These are phyloP conservation scores for Drosophila watanabei DNA, from an alignment of 1,140 invertebrate genomes.

Conservation along the genomic window DNA sequence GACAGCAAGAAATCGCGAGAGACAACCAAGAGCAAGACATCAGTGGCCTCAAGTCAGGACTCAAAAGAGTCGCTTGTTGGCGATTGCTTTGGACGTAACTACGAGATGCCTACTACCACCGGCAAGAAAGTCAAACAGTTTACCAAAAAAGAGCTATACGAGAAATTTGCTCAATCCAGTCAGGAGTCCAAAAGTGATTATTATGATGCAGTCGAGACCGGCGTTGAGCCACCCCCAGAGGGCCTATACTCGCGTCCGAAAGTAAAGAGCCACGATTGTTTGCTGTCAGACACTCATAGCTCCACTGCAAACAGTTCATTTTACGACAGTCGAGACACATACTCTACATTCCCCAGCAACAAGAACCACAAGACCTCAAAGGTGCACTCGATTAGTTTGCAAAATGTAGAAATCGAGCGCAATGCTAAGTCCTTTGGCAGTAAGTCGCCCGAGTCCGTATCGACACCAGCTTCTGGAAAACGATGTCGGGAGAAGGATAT, in stretches of 20 bases:
- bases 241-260: constrained; percentile 67
- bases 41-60: constrained; percentile 89
- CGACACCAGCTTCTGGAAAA: constrained; percentile 69
- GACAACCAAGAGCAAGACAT: constrained; percentile 87
- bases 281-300: constrained; percentile 87
- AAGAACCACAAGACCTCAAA: constrained; percentile 87
- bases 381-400: constrained; percentile 89
- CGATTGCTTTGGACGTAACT: constrained; percentile 79
- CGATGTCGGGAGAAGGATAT: constrained; percentile 77
- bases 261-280: constrained; percentile 87
- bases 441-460: constrained; percentile 78
- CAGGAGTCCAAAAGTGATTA: constrained; percentile 89
- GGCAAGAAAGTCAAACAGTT: constrained; percentile 81
- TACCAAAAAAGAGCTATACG: constrained; percentile 77
- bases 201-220: constrained; percentile 86
- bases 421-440: constrained; percentile 86
- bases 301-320: constrained; percentile 87
- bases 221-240: constrained; percentile 43
- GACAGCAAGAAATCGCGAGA: constrained; percentile 89
- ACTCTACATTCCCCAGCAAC: constrained; percentile 88
- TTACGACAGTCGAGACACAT: constrained; percentile 88
- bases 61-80: constrained; percentile 86
- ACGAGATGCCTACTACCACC: constrained; percentile 85
- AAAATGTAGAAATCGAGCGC: constrained; percentile 89
- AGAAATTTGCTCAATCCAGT: constrained; percentile 88